Base-by-base conservation (phyloP, 2,797 vertebrate genomes). In the Meriones psammophilus region DNA sequence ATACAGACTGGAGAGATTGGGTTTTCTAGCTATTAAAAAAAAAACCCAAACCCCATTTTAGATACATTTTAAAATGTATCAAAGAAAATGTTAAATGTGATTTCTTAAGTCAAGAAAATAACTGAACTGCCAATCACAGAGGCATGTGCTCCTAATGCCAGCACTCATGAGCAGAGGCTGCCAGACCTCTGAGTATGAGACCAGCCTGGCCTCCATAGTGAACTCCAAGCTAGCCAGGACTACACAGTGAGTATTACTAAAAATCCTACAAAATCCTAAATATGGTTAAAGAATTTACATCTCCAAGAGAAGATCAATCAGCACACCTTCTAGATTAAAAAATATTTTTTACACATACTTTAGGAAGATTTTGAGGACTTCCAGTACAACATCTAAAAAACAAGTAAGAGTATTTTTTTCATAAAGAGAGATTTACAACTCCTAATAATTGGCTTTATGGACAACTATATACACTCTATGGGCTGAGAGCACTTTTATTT, bases 331-430 rank as follows among this genome's bases (percentile, higher is more conserved):
- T 78, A 92, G 30, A 89, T 84, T 84, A 93, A 60, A 80, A 73
- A 73, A 50, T 50, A 50, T 33, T 84, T 50, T 79, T 36, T 4
- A 95, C 12, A 91, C 13, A 50, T 66, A 95, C 36, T 93, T 94
- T 71, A 84, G 92, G 60, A 95, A 96, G 39, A 94, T 79, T 97
- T 93, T 73, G 69, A 94, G 50, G 93, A 77, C 87, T 94, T 96
- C 96, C 56, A 84, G 17, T 66, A 74, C 22, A 58, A 76, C 85
- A 83, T 78, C 30, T 93, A 79, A 96, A 97, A 96, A 89, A 30
- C 68, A 71, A 93, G 50, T 58, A 85, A 68, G 36, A 73, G 64
- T 28, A 91, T 88, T 33, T 86, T 86, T 94, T 88, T 66, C 60
- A 86, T 85, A 88, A 39, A 94, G 94, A 68, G 50, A 95, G n/a